Conservation (phyloP, 2,888 invertebrate genomes). For the Corythucha ciliata region DNA sequence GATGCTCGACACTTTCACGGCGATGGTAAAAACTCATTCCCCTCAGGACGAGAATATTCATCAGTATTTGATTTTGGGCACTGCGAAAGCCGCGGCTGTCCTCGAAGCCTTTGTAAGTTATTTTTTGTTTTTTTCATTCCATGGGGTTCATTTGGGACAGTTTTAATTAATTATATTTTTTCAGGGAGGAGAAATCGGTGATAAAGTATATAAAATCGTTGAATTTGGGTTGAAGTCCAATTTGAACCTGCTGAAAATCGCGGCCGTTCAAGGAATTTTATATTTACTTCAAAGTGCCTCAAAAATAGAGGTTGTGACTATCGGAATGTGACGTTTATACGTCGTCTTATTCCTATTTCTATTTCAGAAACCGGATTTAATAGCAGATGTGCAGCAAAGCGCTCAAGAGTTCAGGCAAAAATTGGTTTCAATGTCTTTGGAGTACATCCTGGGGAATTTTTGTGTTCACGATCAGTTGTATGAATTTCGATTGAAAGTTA, state of each 20-base stretch:
- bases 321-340: not conserved
- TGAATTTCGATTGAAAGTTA: constrained; percentile 27
- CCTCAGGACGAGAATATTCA: constrained; percentile 67
- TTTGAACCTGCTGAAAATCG: constrained; percentile 52
- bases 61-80: constrained; percentile 57
- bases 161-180: constrained; percentile 32
- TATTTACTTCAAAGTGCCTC: constrained; percentile 53
- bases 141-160: not conserved
- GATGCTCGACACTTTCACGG: constrained; percentile 63
- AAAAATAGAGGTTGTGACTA: constrained; percentile 22
- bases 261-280: constrained; percentile 56
- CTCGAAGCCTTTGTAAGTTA: constrained; percentile 47
- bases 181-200: constrained; percentile 50
- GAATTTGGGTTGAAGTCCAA: constrained; percentile 52
- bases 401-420: constrained; percentile 29
- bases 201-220: constrained; percentile 52
- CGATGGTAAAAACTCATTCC: constrained; percentile 55
- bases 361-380: constrained; percentile 19
- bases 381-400: constrained; percentile 20
- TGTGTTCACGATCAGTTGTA: constrained; percentile 42
- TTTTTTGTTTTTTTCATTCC: constrained; percentile 1
- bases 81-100: constrained; percentile 59
- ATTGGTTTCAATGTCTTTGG: constrained; percentile 38
- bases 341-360: too few relatives aligned
- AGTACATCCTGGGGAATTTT: constrained; percentile 47